Percentiles rank a stretch among this genome's conserved stretches.
Conservation (phyloP, 1,140 invertebrate species). For the Arctopsyche grandis region DNA sequence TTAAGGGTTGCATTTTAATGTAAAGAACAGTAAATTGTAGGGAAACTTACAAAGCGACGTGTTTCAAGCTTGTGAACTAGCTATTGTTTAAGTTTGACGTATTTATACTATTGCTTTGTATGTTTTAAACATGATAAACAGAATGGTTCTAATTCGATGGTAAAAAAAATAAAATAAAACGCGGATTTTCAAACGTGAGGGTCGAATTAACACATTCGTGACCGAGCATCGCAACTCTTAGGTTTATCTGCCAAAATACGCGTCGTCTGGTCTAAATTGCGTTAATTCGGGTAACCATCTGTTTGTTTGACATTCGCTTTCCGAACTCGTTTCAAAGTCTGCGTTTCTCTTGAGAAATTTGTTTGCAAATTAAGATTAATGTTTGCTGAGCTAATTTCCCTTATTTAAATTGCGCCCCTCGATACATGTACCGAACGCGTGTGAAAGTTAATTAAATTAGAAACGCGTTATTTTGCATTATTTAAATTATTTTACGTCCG, state of each 20-base stretch:
- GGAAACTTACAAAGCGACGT: too few relatives aligned
- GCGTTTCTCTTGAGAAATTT: neutral
- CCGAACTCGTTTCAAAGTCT: slow-evolving; percentile 7
- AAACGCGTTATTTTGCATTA: neutral
- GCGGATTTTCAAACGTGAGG: too few relatives aligned
- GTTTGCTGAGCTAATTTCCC: slow-evolving; percentile 20
- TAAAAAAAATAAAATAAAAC: too few relatives aligned
- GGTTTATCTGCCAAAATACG: neutral
- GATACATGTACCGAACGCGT: neutral
- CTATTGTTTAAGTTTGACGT: too few relatives aligned
- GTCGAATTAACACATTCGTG: neutral
- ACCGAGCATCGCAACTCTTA: neutral
- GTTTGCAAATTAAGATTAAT: slow-evolving; percentile 28
- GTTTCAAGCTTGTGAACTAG: too few relatives aligned
- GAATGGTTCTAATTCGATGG: too few relatives aligned
- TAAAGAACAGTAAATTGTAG: too few relatives aligned
- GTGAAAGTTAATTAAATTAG: neutral
- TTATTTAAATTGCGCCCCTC: neutral
- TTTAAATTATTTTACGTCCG: neutral
- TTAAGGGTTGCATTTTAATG: too few relatives aligned
- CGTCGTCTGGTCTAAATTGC: neutral
- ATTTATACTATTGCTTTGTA: too few relatives aligned
- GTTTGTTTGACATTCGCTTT: slow-evolving; percentile 25
- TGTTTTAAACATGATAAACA: too few relatives aligned
- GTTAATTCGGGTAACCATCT: neutral